A percentile compares a stretch with the other conserved stretches of the same genome.
These are phyloP conservation scores for Columba guinea DNA, from an alignment of 2,797 vertebrate species.

Conservation along the genomic window DNA sequence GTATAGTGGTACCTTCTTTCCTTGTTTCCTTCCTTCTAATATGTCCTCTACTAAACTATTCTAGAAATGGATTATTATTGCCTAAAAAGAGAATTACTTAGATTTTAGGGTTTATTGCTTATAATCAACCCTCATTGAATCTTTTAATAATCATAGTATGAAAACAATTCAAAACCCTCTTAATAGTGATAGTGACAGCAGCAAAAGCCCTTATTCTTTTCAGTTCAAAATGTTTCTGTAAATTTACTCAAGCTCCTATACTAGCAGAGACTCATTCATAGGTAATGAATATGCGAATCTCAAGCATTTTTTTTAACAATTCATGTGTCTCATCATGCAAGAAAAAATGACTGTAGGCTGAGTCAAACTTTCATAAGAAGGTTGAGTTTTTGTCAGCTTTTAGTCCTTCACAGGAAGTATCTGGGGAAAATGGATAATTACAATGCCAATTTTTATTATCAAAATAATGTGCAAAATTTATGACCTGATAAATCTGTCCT, in stretches of 20 bases:
- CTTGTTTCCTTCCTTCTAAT: neutral
- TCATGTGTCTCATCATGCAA: neutral
- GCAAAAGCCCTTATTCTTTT: neutral
- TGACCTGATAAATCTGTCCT: slow-evolving; percentile 64
- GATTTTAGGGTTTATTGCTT: neutral
- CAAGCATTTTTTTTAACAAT: neutral
- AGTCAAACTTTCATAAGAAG: slow-evolving; percentile 10
- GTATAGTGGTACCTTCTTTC: neutral
- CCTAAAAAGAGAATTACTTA: neutral
- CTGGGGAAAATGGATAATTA: slow-evolving; percentile 49
- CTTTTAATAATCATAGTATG: neutral
- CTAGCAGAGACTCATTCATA: neutral
- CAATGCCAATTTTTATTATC: slow-evolving; percentile 58
- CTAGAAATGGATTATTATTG: neutral
- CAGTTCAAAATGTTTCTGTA: neutral
- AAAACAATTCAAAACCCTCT: neutral
- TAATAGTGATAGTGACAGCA: neutral
- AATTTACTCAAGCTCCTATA: neutral
- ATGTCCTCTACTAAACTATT: neutral
- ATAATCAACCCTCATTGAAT: neutral
- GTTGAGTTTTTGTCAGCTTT: slow-evolving; percentile 27
- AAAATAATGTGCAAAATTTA: slow-evolving; percentile 63
- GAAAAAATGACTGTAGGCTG: neutral
- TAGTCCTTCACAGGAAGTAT: slow-evolving; percentile 1
- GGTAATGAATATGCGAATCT: neutral